Evolutionary conservation across 2,888 invertebrate genomes (phyloP), one percentile per base, ranked within the genome.

Genomic region (Chromoteleia sp.): DNA sequence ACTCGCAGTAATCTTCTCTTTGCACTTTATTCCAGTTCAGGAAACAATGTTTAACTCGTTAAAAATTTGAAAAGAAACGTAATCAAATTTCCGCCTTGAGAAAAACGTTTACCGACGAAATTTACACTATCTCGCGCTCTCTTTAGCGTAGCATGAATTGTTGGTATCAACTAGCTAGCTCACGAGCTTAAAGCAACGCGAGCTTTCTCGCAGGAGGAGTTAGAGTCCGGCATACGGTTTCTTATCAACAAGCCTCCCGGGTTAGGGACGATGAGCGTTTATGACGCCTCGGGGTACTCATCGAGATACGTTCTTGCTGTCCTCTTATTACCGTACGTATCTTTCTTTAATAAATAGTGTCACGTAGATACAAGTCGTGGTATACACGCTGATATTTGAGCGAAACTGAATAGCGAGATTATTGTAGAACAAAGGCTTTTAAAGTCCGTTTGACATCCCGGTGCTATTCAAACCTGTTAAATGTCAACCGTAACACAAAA

Each of bases 201-300:
- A 48, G 65, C 33, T 63, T 61, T 52, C 81, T 75, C 59, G 5
- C 43, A 73, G 56, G 61, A 76, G 73, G 73, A 73, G 81, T 81
- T 81, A 19, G 71, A 50, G 59, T 61, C 67, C 54, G 19, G 67
- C 75, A 45, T 45, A 39, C n/a, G 54, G 71, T 82, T 83, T 82
- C 85, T 86, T 85, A 86, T 85, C 85, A 81, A 80, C 59, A 36
- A 65, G 70, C 76, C 68, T 43, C 19, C 67, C 65, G 75, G 83
- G 79, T 41, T 59, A 45, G 63, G 25, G 76, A 74, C 78, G 76
- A 56, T 74, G 82, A 81, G 81, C 83, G 77, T 84, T 82, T 81
- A 77, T 67, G 74, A 63, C 39, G 75, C 82, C 79, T 75, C 74
- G 59, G 75, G 82, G 80, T 70, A 61, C 76, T 65, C 77, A 78